Percentiles rank a stretch among this genome's conserved stretches.
Evolutionary conservation across 2,797 vertebrate species (phyloP).

Genomic region (Bradypus variegatus): DNA sequence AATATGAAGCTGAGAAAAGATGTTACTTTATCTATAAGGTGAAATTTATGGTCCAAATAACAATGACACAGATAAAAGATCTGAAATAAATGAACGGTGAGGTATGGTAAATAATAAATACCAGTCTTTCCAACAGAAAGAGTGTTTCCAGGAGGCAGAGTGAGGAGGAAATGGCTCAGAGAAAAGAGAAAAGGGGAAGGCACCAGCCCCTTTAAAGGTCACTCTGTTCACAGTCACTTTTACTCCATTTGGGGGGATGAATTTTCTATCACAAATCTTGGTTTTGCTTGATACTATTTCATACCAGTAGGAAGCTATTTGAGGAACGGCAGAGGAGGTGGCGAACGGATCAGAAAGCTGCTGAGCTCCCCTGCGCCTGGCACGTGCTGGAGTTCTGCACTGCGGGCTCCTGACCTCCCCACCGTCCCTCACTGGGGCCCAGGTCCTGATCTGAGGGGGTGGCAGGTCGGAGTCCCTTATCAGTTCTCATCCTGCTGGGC

Average conservation of each 20-base stretch:
- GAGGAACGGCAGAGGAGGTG: not conserved
- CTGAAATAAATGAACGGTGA: not conserved
- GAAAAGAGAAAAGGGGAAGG: too few relatives aligned
- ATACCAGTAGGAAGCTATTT: not conserved
- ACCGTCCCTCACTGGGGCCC: rapidly evolving
- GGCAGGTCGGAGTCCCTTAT: too few relatives aligned
- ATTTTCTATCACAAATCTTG: not conserved
- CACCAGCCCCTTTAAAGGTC: not conserved
- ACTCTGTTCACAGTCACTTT: not conserved
- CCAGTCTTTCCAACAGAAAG: too few relatives aligned
- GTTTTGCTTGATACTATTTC: not conserved
- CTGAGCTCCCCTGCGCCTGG: rapidly evolving
- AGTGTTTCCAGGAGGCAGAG: too few relatives aligned
- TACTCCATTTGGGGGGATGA: not conserved
- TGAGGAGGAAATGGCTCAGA: too few relatives aligned
- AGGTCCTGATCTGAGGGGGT: rapidly evolving
- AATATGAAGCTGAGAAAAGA: not conserved
- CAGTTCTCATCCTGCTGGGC: not conserved
- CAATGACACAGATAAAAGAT: not conserved
- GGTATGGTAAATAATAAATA: rapidly evolving
- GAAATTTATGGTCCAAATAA: not conserved
- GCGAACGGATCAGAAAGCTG: not conserved
- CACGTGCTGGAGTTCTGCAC: not conserved
- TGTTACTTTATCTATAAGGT: not conserved
- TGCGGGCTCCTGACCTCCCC: rapidly evolving